Evolutionary conservation across 1,140 invertebrate species (phyloP).

Genomic region (Linepithema humile): DNA sequence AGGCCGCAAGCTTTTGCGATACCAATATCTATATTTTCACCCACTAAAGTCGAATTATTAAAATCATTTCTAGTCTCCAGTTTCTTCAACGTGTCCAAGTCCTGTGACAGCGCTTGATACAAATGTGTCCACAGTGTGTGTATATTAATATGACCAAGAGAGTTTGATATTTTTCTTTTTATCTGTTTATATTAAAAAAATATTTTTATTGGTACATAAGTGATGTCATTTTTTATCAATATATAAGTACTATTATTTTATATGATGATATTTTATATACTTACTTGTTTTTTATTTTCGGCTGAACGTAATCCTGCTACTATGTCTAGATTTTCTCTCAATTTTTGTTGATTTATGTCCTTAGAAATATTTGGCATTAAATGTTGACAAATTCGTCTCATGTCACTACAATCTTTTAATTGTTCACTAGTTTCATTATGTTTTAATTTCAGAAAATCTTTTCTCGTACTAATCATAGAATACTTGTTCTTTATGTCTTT

Average conservation of each 20-base stretch:
- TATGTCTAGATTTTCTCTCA: constrained; percentile 73
- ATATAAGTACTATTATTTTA: not conserved
- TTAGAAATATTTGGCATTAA: constrained; percentile 75
- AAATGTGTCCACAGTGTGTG: constrained; percentile 76
- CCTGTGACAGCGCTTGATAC: constrained; percentile 70
- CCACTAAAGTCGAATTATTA: constrained; percentile 2
- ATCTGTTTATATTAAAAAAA: constrained; percentile 67
- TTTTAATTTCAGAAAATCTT: constrained; percentile 74
- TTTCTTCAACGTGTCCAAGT: constrained; percentile 72
- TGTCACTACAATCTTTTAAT: constrained; percentile 72
- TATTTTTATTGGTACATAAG: not conserved
- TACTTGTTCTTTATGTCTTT: constrained; percentile 58
- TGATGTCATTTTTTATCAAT: no score
- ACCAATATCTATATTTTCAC: constrained; percentile 67
- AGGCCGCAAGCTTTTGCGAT: constrained; percentile 74
- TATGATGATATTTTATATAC: not conserved
- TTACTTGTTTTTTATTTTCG: constrained; percentile 75
- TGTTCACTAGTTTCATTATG: constrained; percentile 70
- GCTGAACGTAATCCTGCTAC: constrained; percentile 74
- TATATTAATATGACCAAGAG: constrained; percentile 71
- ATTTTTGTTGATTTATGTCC: constrained; percentile 68
- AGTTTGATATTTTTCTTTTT: constrained; percentile 70
- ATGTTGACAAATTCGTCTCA: constrained; percentile 75
- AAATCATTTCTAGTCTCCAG: constrained; percentile 59
- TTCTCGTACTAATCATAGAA: constrained; percentile 64